Evolutionary conservation across 1,140 invertebrate genomes (phyloP).

Genomic region (Bilobella aurantiaca): DNA sequence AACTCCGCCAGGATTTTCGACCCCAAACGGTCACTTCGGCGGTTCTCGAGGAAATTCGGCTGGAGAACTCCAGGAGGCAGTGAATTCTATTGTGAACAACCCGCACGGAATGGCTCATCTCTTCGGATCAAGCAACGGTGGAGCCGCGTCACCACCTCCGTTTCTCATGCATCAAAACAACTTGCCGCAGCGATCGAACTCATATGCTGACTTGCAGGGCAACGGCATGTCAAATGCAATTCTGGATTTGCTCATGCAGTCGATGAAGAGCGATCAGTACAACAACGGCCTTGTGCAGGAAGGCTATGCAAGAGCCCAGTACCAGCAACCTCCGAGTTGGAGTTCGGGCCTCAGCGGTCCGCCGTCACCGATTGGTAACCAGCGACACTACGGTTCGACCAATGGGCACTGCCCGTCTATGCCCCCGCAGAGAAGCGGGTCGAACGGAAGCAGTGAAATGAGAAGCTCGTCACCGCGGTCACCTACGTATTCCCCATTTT

Average conservation of each 20-base stretch:
- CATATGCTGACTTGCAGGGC: not conserved
- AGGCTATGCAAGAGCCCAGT: constrained; percentile 17
- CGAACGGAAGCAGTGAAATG: constrained; percentile 35
- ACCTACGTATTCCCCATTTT: constrained; percentile 32
- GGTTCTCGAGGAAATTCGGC: not conserved
- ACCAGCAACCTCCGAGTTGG: constrained; percentile 25
- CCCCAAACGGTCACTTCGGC: constrained; percentile 23
- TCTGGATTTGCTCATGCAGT: constrained; percentile 34
- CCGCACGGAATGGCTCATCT: constrained; percentile 39
- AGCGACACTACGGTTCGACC: constrained; percentile 20
- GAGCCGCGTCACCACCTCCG: constrained; percentile 9
- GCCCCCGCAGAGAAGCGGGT: constrained; percentile 32
- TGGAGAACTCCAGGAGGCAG: constrained; percentile 39
- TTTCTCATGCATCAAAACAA: constrained; percentile 14
- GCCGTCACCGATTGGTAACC: constrained; percentile 33
- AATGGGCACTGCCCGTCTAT: not conserved
- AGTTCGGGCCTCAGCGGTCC: constrained; percentile 31
- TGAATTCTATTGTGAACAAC: constrained; percentile 39
- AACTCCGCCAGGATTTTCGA: constrained; percentile 26
- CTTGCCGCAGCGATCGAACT: constrained; percentile 14
- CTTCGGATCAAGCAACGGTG: constrained; percentile 33
- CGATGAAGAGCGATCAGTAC: constrained; percentile 31
- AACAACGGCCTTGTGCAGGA: constrained; percentile 15
- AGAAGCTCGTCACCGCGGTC: constrained; percentile 29
- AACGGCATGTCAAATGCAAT: constrained; percentile 27